Base-by-base conservation (phyloP, 2,797 vertebrate species). In the Ctenopoma kingsleyae region DNA sequence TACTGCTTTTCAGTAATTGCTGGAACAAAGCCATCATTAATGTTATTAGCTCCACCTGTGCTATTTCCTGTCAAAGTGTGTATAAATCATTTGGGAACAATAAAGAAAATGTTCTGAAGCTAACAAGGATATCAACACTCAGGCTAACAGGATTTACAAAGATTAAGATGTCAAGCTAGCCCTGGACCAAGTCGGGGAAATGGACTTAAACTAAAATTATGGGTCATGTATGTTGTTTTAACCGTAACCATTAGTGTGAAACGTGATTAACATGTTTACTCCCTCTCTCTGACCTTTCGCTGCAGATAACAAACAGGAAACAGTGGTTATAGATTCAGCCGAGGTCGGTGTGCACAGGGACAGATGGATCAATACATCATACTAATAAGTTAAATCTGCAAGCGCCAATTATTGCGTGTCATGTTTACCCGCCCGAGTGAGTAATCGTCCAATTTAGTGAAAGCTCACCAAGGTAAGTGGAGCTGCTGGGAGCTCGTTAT, bases 331-430 rank as follows among this genome's bases (percentile, higher is more conserved):
- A 60, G 81, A 89, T 88, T 59, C 38, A 75, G 58, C 15, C 35
- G 6, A 8, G 59, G 62, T 20, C 44, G 9, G 20, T 23, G 56
- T 43, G 65, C 48, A n/a, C 52, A 8, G 6, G 22, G 43, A 41
- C 63, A 32, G 52, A 74, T 72, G 15, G 80, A 93, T 93, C 91
- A 67, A 91, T 93, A 75, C 86, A 83, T 92, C 92, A 90, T 84
- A 83, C 85, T 91, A 93, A 93, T 91, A 92, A 93, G 89, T 92
- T 60, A 92, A 94, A 93, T 90, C 86, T 91, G 89, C 86, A 72
- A 90, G 83, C 74, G 38, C 81, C 93, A 93, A 92, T 94, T 92
- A 93, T 87, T 84, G 89, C 65, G 36, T 84, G 90, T 91, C 93
- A 91, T 91, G 92, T 94, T 92, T 89, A 87, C 80, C 80, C 77